Evolutionary conservation across 2,888 invertebrate species (phyloP).

Genomic region (Margaritifera margaritifera): DNA sequence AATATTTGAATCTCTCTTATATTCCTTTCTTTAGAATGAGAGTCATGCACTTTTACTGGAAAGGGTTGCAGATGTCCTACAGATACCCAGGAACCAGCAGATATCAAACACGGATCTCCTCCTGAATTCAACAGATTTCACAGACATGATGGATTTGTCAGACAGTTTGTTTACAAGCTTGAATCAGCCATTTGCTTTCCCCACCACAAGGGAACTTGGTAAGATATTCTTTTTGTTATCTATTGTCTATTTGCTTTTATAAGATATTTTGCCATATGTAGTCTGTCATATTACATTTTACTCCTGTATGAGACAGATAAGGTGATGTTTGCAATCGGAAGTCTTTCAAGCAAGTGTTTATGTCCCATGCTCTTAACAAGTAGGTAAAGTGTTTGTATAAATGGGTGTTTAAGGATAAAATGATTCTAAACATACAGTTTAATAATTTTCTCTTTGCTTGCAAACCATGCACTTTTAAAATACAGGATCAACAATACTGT

Average conservation of each 20-base stretch:
- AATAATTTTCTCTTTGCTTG: too few relatives aligned
- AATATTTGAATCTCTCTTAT: too few relatives aligned
- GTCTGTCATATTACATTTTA: background rate
- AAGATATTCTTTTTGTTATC: slow-evolving; percentile 62
- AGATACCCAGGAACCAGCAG: slow-evolving; percentile 30
- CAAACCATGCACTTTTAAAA: too few relatives aligned
- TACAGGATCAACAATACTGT: too few relatives aligned
- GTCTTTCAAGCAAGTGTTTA: too few relatives aligned
- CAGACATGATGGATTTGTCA: slow-evolving; percentile 72
- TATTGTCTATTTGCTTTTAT: slow-evolving; percentile 2
- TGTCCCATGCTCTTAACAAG: too few relatives aligned
- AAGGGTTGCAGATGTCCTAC: slow-evolving; percentile 43
- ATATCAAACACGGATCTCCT: slow-evolving; percentile 53
- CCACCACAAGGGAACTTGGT: slow-evolving; percentile 97
- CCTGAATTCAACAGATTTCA: slow-evolving; percentile 52
- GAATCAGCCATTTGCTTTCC: slow-evolving; percentile 91
- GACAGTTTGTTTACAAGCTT: slow-evolving; percentile 74
- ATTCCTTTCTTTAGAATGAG: slow-evolving; percentile 18
- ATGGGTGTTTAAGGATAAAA: too few relatives aligned
- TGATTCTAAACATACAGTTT: too few relatives aligned
- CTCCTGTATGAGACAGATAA: too few relatives aligned
- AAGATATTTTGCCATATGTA: background rate
- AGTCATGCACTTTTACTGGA: slow-evolving; percentile 45
- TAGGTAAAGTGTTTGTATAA: too few relatives aligned
- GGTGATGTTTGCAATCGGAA: too few relatives aligned